These are phyloP conservation scores for Sternarchorhynchus goeldii DNA, from an alignment of 2,797 vertebrate genomes.

Conservation along the genomic window DNA sequence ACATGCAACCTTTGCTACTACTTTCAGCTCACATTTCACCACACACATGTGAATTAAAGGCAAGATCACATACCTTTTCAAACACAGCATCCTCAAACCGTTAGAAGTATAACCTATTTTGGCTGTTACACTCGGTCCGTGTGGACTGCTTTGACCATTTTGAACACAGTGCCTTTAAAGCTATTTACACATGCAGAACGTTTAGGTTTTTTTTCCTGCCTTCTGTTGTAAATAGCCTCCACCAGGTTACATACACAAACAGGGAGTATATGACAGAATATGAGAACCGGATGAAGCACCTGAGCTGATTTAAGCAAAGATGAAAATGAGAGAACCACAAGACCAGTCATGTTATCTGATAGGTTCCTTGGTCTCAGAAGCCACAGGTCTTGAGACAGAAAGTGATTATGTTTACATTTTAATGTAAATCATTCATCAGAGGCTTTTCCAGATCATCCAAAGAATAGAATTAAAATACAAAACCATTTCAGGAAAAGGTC, in stretches of 20 bases:
- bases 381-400: conserved; percentile 70
- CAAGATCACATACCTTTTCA: neutral
- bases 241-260: neutral
- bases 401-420: conserved; percentile 34
- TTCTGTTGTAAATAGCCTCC: neutral
- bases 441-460: neutral
- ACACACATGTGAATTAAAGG: conserved; percentile 63
- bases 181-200: too few species aligned
- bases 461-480: too few species aligned
- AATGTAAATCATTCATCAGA: neutral
- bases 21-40: conserved; percentile 56
- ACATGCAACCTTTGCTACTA: conserved; percentile 25
- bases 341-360: conserved; percentile 35
- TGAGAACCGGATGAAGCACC: neutral
- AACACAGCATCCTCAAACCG: neutral
- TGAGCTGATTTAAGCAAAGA: conserved; percentile 13
- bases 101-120: neutral
- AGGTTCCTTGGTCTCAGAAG: conserved; percentile 25
- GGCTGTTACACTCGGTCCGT: too few species aligned
- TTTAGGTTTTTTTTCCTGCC: too few species aligned
- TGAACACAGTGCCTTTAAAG: neutral
- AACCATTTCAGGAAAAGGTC: neutral
- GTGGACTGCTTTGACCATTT: neutral
- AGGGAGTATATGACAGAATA: neutral
- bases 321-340: conserved; percentile 12